phyloP scores from a whole-genome alignment of 2,888 invertebrate genomes.

The Thyatira batis region DNA sequence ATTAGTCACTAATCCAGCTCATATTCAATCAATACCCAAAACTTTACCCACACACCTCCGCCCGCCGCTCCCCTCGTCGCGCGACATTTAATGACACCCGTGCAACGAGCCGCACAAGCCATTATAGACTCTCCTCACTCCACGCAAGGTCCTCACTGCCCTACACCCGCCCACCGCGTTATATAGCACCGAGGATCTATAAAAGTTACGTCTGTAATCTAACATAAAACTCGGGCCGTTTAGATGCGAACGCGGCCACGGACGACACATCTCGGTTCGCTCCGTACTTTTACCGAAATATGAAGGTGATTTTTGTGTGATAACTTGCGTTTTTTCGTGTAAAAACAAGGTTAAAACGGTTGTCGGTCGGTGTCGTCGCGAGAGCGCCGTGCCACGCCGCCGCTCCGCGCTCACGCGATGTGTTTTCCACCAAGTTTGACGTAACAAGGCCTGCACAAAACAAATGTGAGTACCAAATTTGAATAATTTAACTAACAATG shows the following conservation, averaged over 20 bases:
- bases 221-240: slow-evolving; percentile 83
- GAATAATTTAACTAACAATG: slow-evolving; percentile 49
- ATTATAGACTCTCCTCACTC: slow-evolving; percentile 62
- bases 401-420: slow-evolving; percentile 55
- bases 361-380: slow-evolving; percentile 54
- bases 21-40: slow-evolving; percentile 83
- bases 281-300: slow-evolving; percentile 82
- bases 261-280: slow-evolving; percentile 81
- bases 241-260: slow-evolving; percentile 82
- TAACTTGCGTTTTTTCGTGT: slow-evolving; percentile 70
- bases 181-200: slow-evolving; percentile 83
- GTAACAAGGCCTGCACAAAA: slow-evolving; percentile 54
- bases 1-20: slow-evolving; percentile 80
- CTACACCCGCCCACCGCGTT: slow-evolving; percentile 76
- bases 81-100: slow-evolving; percentile 83
- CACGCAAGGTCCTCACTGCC: slow-evolving; percentile 67
- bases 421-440: slow-evolving; percentile 58
- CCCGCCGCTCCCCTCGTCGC: slow-evolving; percentile 76
- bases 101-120: slow-evolving; percentile 64
- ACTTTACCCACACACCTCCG: slow-evolving; percentile 80
- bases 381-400: slow-evolving; percentile 59
- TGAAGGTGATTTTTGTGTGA: slow-evolving; percentile 72
- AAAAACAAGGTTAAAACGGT: slow-evolving; percentile 58
- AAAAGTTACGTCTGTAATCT: slow-evolving; percentile 83
- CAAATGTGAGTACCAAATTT: slow-evolving; percentile 69